phyloP scores from a whole-genome alignment of 2,888 invertebrate genomes.

The Philaethria dido region DNA sequence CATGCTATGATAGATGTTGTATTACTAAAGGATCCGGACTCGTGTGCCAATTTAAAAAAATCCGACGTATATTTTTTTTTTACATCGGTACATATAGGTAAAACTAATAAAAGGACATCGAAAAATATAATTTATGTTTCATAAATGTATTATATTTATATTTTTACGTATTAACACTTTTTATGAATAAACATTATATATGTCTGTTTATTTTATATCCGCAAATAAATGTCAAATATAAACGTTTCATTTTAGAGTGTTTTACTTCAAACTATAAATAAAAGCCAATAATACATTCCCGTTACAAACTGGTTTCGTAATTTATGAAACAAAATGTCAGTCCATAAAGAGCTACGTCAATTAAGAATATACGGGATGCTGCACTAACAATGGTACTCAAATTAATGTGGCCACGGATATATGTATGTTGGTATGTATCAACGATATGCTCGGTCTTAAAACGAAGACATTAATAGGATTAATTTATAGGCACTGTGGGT shows the following conservation, averaged over 20 bases:
- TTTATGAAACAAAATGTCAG: conserved; percentile 38
- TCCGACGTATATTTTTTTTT: no score
- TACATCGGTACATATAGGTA: no score
- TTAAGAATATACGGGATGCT: conserved; percentile 47
- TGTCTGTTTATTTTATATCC: background rate
- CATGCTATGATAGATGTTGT: background rate
- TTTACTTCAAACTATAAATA: conserved; percentile 20
- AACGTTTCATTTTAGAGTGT: conserved; percentile 7
- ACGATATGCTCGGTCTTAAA: conserved; percentile 45
- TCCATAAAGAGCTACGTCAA: conserved; percentile 41
- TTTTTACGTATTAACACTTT: no score
- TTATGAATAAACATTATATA: no score
- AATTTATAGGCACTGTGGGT: conserved; percentile 72
- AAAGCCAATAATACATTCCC: conserved; percentile 24
- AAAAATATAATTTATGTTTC: no score
- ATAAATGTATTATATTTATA: no score
- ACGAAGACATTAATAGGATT: conserved; percentile 63
- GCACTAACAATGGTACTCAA: conserved; percentile 46
- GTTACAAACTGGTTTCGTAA: conserved; percentile 20
- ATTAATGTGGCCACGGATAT: conserved; percentile 49
- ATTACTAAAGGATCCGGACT: background rate
- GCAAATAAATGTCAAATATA: background rate
- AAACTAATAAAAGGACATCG: no score
- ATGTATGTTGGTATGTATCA: conserved; percentile 19
- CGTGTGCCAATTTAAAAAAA: background rate